Percentiles rank a stretch among this genome's conserved stretches.
Evolutionary conservation across 2,797 vertebrate species (phyloP).

Genomic region (Martes flavigula): DNA sequence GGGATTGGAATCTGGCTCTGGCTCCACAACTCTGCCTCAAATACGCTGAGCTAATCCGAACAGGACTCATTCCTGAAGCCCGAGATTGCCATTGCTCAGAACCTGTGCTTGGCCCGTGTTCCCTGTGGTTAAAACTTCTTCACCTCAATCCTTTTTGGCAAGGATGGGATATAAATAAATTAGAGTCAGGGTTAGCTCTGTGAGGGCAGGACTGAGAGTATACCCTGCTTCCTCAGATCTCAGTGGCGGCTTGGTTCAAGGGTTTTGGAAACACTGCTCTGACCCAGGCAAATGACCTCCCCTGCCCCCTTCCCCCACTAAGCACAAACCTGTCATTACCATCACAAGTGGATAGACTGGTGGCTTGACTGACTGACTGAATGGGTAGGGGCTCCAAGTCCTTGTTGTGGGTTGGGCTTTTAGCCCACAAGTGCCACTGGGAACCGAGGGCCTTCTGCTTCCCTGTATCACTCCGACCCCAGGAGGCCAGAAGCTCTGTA

Average conservation of each 20-base stretch:
- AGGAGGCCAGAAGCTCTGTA: conserved; percentile 16
- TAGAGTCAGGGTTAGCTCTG: not conserved
- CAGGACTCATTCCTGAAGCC: not conserved
- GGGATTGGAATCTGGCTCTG: not conserved
- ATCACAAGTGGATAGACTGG: not conserved
- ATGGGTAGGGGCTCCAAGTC: not conserved
- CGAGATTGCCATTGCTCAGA: not conserved
- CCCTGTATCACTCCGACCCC: not conserved
- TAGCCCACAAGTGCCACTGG: not conserved
- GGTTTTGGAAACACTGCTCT: not conserved
- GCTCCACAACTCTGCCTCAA: not conserved
- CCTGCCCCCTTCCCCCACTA: not conserved
- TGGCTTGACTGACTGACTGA: not conserved
- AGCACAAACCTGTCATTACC: not conserved
- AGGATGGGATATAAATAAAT: not conserved
- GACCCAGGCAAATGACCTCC: not conserved
- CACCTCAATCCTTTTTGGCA: not conserved
- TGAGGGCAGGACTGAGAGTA: not conserved
- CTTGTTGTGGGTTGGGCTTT: not conserved
- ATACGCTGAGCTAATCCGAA: not conserved
- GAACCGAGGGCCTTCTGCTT: not conserved
- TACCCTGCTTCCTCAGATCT: not conserved
- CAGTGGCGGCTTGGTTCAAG: not conserved
- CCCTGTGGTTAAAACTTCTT: not conserved
- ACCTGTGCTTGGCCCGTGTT: not conserved